Base-by-base conservation (phyloP, 2,113 vertebrate species). In the Lepus timidus region DNA sequence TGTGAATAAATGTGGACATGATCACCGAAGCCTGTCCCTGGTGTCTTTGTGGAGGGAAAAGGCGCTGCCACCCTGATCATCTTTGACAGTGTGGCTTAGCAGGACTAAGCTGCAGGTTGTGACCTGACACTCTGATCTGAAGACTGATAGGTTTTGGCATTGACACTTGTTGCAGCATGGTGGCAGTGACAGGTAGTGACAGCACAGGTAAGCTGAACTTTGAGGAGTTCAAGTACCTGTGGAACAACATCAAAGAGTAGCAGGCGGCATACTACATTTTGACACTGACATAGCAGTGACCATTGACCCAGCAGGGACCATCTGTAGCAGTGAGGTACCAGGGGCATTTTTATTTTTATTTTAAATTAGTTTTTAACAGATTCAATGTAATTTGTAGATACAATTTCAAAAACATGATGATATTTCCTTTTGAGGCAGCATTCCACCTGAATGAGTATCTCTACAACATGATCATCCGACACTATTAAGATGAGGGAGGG, bases 131-230 rank as follows among this genome's bases (percentile, higher is more conserved):
- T 96, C 90, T 0, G 99, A 99, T 95, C 97, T 99, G 88, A 97
- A 99, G 98, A 99, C 99, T 0, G 99, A 99, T 76, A 58, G 99
- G 99, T 0, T 99, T 99, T 97, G 98, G 98, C 93, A 98, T 99
- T 55, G 99, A 99, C 95, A 99, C 98, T 0, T 99, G 99, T 96
- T 98, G 99, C 68, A 99, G 99, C 97, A 99, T 99, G 99, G 99
- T 99, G 97, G 99, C 99, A 0, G 99, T 99, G 80, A 99, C 99
- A 99, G 99, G 99, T 80, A 98, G 98, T 1, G 99, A 99, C 98
- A 99, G 99, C 93, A 99, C 99, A 0, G 99, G 99, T 2, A 99
- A 99, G 97, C 98, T 99, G 14, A 99, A 99, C 90, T 99, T 99
- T 27, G 98, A 99, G 76, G 99, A 99, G 95, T 99, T 99, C 97